phyloP scores from a whole-genome alignment of 2,797 vertebrate genomes.

The Eupleurogrammus muticus region DNA sequence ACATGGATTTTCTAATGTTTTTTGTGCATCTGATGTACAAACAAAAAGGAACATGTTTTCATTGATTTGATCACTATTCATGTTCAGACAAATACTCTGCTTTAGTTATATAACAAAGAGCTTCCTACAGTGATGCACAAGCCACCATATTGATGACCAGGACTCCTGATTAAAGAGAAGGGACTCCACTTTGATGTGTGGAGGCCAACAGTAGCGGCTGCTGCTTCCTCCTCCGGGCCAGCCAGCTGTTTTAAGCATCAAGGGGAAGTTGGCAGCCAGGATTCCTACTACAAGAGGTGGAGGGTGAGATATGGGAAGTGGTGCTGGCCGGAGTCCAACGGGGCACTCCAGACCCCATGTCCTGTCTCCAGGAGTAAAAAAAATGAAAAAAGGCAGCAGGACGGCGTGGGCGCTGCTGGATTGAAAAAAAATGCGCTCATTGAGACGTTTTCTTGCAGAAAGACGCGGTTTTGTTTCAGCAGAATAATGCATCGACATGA shows the following conservation, averaged over 20 bases:
- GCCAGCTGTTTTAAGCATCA: slow-evolving; percentile 79
- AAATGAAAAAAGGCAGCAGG: slow-evolving; percentile 59
- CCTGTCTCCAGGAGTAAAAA: slow-evolving; percentile 73
- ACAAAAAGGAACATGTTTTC: neutral
- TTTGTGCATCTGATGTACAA: no score
- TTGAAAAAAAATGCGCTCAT: slow-evolving; percentile 60
- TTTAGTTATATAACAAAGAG: slow-evolving; percentile 40
- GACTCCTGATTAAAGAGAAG: slow-evolving; percentile 48
- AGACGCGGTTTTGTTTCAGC: slow-evolving; percentile 34
- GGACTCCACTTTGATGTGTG: slow-evolving; percentile 51
- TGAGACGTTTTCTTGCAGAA: slow-evolving; percentile 39
- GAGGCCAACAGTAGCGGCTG: slow-evolving; percentile 53
- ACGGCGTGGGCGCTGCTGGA: slow-evolving; percentile 56
- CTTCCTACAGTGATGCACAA: slow-evolving; percentile 58
- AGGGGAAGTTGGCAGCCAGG: slow-evolving; percentile 67
- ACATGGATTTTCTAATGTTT: neutral
- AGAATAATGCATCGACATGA: slow-evolving; percentile 2
- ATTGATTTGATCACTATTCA: neutral
- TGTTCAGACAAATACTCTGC: slow-evolving; percentile 31
- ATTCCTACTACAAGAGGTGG: slow-evolving; percentile 54
- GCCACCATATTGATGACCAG: slow-evolving; percentile 25
- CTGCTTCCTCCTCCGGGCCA: slow-evolving; percentile 57
- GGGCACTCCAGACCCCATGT: slow-evolving; percentile 65
- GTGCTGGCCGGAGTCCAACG: slow-evolving; percentile 54
- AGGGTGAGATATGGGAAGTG: slow-evolving; percentile 63